phyloP scores from a whole-genome alignment of 2,888 invertebrate genomes.

The Neoitamus cyanurus region DNA sequence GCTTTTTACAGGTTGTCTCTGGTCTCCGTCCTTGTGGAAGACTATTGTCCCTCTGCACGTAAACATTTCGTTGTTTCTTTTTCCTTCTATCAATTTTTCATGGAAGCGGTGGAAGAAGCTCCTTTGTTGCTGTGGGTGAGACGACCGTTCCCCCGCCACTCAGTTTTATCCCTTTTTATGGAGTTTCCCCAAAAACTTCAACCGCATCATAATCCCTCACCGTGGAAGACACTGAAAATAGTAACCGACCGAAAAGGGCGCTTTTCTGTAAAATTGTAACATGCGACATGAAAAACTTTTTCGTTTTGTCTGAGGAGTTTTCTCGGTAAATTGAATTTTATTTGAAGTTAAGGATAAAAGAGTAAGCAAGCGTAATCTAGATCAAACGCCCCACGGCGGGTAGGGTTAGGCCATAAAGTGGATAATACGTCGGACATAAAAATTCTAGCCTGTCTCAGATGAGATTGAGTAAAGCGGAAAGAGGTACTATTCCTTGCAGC shows the following conservation, averaged over 20 bases:
- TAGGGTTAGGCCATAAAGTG: not conserved
- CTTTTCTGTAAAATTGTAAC: conserved; percentile 33
- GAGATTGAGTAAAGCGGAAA: not conserved
- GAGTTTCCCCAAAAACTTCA: conserved; percentile 10
- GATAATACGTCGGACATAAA: not conserved
- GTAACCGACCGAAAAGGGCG: not conserved
- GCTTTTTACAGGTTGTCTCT: conserved; percentile 24
- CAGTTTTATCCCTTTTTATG: not conserved
- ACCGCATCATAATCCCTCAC: conserved; percentile 30
- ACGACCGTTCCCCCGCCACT: not conserved
- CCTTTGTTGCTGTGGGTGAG: not conserved
- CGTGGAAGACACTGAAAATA: conserved; percentile 20
- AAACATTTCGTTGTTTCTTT: conserved; percentile 27
- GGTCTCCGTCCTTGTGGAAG: not conserved
- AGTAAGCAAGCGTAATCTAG: not conserved
- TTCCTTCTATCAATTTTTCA: conserved; percentile 21
- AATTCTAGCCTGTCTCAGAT: not conserved
- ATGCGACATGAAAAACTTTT: conserved; percentile 40
- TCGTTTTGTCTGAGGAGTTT: conserved; percentile 37
- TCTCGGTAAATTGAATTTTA: conserved; percentile 44
- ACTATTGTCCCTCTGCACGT: conserved; percentile 37
- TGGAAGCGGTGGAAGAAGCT: not conserved
- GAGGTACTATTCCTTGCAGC: not conserved
- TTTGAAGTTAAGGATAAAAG: conserved; percentile 32
- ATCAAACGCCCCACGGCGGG: not conserved